These are phyloP conservation scores for Xestobium rufovillosum DNA, from an alignment of 2,888 invertebrate genomes.

Conservation along the genomic window DNA sequence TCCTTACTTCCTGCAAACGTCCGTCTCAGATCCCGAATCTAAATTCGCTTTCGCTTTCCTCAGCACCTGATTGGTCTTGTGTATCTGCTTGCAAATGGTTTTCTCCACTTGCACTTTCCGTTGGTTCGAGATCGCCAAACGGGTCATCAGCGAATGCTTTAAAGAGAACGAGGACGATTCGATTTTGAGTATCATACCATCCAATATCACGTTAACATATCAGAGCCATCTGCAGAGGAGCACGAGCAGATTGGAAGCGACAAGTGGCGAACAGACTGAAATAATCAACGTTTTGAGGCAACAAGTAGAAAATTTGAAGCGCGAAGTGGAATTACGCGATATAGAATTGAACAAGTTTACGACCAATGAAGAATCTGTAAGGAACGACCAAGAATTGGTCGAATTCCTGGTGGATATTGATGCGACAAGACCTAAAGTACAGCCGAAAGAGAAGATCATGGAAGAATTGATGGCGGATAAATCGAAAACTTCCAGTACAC, in stretches of 20 bases:
- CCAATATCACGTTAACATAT: conserved; percentile 35
- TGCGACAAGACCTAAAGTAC: conserved; percentile 13
- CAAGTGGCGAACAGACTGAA: conserved; percentile 21
- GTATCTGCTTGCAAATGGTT: no score
- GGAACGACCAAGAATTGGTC: conserved; percentile 24
- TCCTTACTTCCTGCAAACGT: no score
- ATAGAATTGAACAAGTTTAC: conserved; percentile 34
- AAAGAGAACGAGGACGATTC: conserved; percentile 23
- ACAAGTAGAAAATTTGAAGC: conserved; percentile 39
- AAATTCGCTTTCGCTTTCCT: no score
- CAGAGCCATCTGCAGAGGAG: conserved; percentile 33
- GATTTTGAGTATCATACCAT: conserved; percentile 32
- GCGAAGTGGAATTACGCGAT: conserved; percentile 37
- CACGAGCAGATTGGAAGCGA: conserved; percentile 24
- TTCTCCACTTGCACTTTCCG: no score
- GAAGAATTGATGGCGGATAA: conserved; percentile 9
- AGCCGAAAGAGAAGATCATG: not conserved
- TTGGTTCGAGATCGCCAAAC: no score
- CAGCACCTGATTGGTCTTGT: no score
- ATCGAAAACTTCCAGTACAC: conserved; percentile 26
- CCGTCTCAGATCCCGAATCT: no score
- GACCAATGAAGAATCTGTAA: conserved; percentile 21
- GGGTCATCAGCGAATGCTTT: conserved; percentile 20
- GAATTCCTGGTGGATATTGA: conserved; percentile 20
- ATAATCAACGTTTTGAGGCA: conserved; percentile 35